Percentiles rank a stretch among this genome's conserved stretches.
Conservation (phyloP, 2,888 invertebrate genomes). For the Eupithecia centaureata region DNA sequence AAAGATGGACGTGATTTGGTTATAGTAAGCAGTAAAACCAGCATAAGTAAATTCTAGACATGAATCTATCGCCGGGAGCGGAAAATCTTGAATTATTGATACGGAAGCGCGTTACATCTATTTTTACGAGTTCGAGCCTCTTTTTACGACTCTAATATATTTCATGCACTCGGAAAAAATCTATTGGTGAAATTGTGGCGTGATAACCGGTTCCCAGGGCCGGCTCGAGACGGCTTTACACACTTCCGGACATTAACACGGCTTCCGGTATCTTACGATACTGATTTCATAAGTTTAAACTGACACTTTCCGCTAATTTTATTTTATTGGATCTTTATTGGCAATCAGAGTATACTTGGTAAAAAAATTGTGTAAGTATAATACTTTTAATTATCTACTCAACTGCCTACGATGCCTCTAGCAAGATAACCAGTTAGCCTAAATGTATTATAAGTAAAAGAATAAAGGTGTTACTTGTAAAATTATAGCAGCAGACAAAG, state of each 20-base stretch:
- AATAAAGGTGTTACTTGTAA: too few species aligned
- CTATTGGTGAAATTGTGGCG: constrained; percentile 68
- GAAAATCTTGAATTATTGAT: constrained; percentile 81
- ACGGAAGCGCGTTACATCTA: constrained; percentile 72
- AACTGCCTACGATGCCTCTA: neutral
- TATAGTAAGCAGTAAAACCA: constrained; percentile 9
- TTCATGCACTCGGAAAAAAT: constrained; percentile 75
- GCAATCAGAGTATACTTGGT: neutral
- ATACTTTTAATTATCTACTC: neutral
- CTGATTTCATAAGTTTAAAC: neutral
- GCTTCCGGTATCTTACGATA: neutral
- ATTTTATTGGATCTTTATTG: neutral
- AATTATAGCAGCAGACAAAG: neutral
- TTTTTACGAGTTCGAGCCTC: constrained; percentile 76
- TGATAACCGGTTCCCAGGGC: constrained; percentile 62
- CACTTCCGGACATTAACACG: neutral
- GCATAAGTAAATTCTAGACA: constrained; percentile 44
- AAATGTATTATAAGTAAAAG: too few species aligned
- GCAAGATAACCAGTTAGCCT: too few species aligned
- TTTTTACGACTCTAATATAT: constrained; percentile 77
- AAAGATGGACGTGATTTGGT: neutral
- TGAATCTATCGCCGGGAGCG: constrained; percentile 34
- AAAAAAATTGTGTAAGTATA: neutral
- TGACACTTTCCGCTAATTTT: neutral
- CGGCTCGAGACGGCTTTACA: constrained; percentile 13